Conservation (phyloP, 1,140 invertebrate species). For the Vanessa tameamea region DNA sequence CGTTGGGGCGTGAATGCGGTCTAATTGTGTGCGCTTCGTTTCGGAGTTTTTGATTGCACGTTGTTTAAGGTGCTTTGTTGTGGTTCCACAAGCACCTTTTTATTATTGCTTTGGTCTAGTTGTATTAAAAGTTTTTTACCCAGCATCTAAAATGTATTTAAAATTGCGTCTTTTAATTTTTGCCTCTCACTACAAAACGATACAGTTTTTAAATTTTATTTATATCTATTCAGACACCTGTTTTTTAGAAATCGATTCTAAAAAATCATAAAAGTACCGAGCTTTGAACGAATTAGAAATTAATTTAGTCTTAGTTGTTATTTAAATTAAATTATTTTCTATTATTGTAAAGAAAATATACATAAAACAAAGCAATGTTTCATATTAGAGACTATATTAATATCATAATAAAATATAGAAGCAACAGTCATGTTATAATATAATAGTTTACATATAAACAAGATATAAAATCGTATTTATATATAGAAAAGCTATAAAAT, state of each 20-base stretch:
- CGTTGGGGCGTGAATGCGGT: constrained; percentile 63
- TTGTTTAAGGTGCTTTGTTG: constrained; percentile 43
- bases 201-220: too few relatives aligned
- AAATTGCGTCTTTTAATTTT: too few relatives aligned
- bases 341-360: neutral
- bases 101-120: constrained; percentile 9
- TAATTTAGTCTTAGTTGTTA: too few relatives aligned
- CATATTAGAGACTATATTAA: too few relatives aligned
- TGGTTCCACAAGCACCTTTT: constrained; percentile 24
- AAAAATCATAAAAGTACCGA: too few relatives aligned
- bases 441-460: neutral
- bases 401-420: neutral
- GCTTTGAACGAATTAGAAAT: too few relatives aligned
- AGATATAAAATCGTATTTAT: neutral
- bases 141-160: neutral
- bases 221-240: too few relatives aligned
- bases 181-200: too few relatives aligned
- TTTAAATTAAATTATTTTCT: too few relatives aligned
- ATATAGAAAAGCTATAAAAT: constrained; percentile 14
- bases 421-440: neutral
- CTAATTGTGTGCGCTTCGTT: constrained; percentile 59
- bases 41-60: constrained; percentile 50
- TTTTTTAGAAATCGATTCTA: too few relatives aligned
- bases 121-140: constrained; percentile 4
- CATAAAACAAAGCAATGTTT: too few relatives aligned